Base-by-base conservation (phyloP, 2,888 invertebrate species). In the Aphidius colemani region DNA sequence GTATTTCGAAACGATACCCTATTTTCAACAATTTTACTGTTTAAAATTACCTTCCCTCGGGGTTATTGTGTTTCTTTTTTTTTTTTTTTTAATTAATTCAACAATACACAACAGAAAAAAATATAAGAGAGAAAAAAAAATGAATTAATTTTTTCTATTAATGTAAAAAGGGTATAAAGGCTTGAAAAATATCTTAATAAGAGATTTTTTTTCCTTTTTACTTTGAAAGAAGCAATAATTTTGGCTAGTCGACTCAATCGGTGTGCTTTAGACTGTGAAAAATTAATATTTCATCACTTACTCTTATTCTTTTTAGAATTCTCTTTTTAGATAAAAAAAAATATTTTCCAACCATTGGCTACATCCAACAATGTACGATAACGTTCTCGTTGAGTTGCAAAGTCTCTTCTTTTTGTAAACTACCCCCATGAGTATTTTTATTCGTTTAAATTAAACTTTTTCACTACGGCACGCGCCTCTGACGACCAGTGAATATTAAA, bases 401-500 rank as follows among this genome's bases (percentile, higher is more conserved):
- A 64, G 65, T 56, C 61, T 68, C 13, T 59, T 50, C 53, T 41
- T 59, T 9, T 46, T 49, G 69, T 62, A 65, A 43, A 66, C 51
- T 58, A 55, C 61, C 51, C 51, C 51, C 66, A 48, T 56, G 60
- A 60, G 68, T 59, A 56, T 61, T 61, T 64, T 65, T 30, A 65
- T 68, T 66, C 63, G 66, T 59, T 63, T 30, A 2, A 30, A 30
- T 30, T 66, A 4, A 30, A 62, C 59, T 59, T 44, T 64, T 58
- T 60, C 59, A 46, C 13, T 18, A 67, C 68, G 56, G 62, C 70
- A 59, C 69, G 68, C 64, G 60, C 67, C 64, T 70, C 73, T 73
- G 73, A 78, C 77, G 75, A 73, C 63, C 69, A 64, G 72, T 76
- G 80, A 80, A 80, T 80, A 80, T 80, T 79, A 80, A 80, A 80